Conservation (phyloP, 64 coral and sea anemone species). For the Hydrozoanthus tunicans region DNA sequence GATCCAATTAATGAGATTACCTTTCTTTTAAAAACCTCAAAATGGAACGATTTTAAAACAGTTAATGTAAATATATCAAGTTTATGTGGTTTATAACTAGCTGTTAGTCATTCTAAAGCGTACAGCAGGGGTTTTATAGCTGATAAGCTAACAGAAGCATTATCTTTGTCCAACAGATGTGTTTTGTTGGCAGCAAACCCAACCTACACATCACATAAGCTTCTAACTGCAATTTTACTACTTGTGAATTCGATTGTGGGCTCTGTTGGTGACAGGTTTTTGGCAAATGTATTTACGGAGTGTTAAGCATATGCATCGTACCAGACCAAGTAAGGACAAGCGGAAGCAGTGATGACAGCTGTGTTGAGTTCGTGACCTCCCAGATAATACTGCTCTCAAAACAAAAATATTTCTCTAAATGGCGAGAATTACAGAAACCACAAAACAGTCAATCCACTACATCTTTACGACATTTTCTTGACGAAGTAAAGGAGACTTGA, state of each 20-base stretch:
- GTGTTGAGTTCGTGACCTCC: slow-evolving; percentile 50
- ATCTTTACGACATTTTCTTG: background rate
- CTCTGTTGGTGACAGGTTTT: slow-evolving; percentile 33
- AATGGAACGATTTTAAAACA: slow-evolving; percentile 11
- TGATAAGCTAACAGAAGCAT: slow-evolving; percentile 6
- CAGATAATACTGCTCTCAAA: slow-evolving; percentile 25
- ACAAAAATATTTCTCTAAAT: slow-evolving; percentile 33
- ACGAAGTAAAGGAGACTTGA: background rate
- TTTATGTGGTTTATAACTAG: background rate
- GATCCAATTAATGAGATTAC: slow-evolving; percentile 20
- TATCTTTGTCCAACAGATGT: slow-evolving; percentile 35
- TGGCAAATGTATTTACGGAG: slow-evolving; percentile 34
- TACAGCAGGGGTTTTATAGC: slow-evolving; percentile 23
- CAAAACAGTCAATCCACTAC: background rate
- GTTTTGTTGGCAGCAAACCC: slow-evolving; percentile 38
- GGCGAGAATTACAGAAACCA: background rate
- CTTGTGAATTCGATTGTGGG: slow-evolving; percentile 34
- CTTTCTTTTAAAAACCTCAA: background rate
- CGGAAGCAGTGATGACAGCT: slow-evolving; percentile 47
- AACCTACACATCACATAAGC: background rate
- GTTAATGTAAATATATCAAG: background rate
- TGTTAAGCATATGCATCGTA: slow-evolving; percentile 21
- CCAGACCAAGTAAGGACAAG: slow-evolving; percentile 54
- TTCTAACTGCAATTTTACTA: slow-evolving; percentile 41
- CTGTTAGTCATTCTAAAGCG: slow-evolving; percentile 32